Conservation (phyloP, 2,113 vertebrate species). For the Bufo gargarizans region DNA sequence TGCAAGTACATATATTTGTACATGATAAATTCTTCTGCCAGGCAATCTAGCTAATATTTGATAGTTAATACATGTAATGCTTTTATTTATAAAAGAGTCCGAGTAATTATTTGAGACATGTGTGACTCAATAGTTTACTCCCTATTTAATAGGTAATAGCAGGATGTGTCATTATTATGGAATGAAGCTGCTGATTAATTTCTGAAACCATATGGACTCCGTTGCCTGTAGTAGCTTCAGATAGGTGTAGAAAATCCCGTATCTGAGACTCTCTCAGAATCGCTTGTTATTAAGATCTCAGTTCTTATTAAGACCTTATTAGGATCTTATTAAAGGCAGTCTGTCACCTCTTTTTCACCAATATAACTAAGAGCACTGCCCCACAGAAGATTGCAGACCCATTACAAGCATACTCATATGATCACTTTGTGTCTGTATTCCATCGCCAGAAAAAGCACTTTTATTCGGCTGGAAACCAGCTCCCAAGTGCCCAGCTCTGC, state of each 20-base stretch:
- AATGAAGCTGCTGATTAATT: neutral
- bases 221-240: neutral
- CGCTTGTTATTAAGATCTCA: too few species aligned
- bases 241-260: neutral
- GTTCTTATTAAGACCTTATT: neutral
- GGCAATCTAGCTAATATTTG: neutral
- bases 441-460: too few species aligned
- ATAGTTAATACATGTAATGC: neutral
- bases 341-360: too few species aligned
- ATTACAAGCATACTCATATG: too few species aligned
- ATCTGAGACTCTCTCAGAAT: neutral
- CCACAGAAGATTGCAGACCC: too few species aligned
- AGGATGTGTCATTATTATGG: constrained; percentile 18
- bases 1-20: neutral
- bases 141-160: constrained; percentile 22
- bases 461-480: too few species aligned
- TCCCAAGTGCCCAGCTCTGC: too few species aligned
- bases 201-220: neutral
- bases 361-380: too few species aligned
- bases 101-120: neutral
- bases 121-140: constrained; percentile 29
- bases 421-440: too few species aligned
- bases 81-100: constrained; percentile 11
- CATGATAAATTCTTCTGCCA: neutral
- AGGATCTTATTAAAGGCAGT: too few species aligned